phyloP scores from a whole-genome alignment of 2,888 invertebrate genomes.

The Tetropium fuscum region DNA sequence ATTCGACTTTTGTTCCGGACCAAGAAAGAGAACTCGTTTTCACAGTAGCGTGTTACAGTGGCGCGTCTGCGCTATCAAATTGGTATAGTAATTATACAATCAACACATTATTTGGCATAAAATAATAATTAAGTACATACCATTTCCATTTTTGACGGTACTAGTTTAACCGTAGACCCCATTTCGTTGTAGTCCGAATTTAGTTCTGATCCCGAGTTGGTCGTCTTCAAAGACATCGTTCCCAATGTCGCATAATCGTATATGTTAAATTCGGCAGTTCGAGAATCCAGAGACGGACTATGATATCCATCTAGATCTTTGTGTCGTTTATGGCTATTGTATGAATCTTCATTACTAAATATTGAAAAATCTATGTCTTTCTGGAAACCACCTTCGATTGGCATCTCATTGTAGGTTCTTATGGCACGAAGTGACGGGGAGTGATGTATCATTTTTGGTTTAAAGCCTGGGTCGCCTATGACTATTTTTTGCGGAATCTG shows the following conservation, averaged over 20 bases:
- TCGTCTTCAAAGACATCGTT: constrained; percentile 52
- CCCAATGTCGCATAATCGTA: constrained; percentile 57
- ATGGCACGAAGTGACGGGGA: constrained; percentile 62
- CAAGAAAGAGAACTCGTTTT: too few relatives aligned
- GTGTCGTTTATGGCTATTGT: neutral
- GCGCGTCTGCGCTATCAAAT: too few relatives aligned
- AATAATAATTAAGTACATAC: constrained; percentile 50
- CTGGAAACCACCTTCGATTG: constrained; percentile 52
- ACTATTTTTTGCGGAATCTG: constrained; percentile 48
- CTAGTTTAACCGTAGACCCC: constrained; percentile 60
- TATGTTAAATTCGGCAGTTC: constrained; percentile 47
- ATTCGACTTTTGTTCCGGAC: too few relatives aligned
- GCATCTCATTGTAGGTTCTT: constrained; percentile 61
- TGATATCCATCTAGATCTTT: neutral
- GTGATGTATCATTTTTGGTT: constrained; percentile 54
- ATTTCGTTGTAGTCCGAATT: constrained; percentile 58
- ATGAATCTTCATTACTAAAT: constrained; percentile 41
- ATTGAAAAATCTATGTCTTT: constrained; percentile 36
- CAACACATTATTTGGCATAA: too few relatives aligned
- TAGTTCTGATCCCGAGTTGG: constrained; percentile 53
- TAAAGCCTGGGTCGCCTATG: constrained; percentile 40
- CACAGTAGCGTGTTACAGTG: too few relatives aligned
- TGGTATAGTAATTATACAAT: too few relatives aligned
- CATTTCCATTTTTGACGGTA: constrained; percentile 58
- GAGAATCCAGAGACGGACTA: constrained; percentile 36